phyloP scores from a whole-genome alignment of 2,113 vertebrate genomes.

The Ahaetulla prasina region DNA sequence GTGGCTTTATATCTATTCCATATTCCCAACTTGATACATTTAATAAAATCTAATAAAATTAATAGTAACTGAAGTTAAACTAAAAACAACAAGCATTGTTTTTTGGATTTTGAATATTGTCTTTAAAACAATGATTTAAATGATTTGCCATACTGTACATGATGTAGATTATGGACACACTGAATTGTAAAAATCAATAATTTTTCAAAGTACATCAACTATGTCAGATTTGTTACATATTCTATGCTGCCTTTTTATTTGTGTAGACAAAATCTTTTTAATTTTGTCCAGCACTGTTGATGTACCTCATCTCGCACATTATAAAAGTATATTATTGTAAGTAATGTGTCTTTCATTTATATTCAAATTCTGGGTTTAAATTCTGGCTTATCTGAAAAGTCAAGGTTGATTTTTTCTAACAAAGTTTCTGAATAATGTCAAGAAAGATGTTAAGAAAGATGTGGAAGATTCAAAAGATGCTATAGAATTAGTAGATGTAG shows the following conservation, averaged over 20 bases:
- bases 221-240: background rate
- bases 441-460: background rate
- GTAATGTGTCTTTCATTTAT: background rate
- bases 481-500: background rate
- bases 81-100: slow-evolving; percentile 47
- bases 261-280: background rate
- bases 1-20: background rate
- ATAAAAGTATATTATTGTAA: background rate
- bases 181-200: slow-evolving; percentile 1
- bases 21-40: background rate
- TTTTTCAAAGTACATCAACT: background rate
- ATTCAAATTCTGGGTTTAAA: background rate
- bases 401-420: background rate
- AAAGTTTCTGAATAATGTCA: background rate
- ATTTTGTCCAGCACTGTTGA: background rate
- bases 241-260: background rate
- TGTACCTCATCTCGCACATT: background rate
- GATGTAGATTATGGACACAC: slow-evolving; percentile 13
- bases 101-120: slow-evolving; percentile 47
- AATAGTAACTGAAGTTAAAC: slow-evolving; percentile 28
- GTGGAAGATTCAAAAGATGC: background rate
- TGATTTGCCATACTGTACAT: slow-evolving; percentile 13
- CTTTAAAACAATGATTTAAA: slow-evolving; percentile 31
- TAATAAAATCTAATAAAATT: slow-evolving; percentile 2
- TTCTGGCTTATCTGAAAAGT: background rate